Evolutionary conservation across 2,113 vertebrate species (phyloP).

Genomic region (Halichoerus grypus): DNA sequence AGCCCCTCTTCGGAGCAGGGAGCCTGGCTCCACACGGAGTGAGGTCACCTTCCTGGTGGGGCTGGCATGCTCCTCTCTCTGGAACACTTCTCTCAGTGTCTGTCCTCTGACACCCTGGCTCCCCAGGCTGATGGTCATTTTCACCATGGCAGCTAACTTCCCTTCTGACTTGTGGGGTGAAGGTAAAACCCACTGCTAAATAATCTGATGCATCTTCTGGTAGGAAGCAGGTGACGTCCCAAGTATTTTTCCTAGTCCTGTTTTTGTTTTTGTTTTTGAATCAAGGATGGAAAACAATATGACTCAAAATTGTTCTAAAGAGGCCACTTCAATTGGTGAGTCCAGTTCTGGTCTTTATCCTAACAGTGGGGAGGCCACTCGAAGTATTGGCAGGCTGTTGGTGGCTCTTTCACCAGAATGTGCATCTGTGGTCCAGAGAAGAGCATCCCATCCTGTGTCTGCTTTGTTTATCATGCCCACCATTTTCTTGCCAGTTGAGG

Average conservation of each 20-base stretch:
- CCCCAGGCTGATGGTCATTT: background rate
- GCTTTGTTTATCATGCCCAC: background rate
- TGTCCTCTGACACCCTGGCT: background rate
- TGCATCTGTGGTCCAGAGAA: background rate
- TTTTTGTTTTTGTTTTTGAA: background rate
- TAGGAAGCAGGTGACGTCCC: background rate
- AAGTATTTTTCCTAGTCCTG: background rate
- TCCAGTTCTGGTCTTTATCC: background rate
- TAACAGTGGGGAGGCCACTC: background rate
- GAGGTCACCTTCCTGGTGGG: background rate
- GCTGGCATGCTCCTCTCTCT: background rate
- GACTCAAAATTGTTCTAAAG: background rate
- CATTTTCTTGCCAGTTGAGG: background rate
- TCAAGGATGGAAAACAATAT: background rate
- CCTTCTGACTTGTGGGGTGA: background rate
- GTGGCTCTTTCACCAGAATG: background rate
- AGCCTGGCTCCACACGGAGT: background rate
- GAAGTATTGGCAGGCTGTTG: background rate
- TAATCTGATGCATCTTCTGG: background rate
- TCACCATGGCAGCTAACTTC: background rate
- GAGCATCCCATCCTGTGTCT: background rate
- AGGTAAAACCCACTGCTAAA: background rate
- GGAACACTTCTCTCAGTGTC: background rate
- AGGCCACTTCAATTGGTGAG: background rate
- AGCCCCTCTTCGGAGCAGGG: background rate